Conservation (phyloP, 2,797 vertebrate genomes). For the Gastrophryne carolinensis region DNA sequence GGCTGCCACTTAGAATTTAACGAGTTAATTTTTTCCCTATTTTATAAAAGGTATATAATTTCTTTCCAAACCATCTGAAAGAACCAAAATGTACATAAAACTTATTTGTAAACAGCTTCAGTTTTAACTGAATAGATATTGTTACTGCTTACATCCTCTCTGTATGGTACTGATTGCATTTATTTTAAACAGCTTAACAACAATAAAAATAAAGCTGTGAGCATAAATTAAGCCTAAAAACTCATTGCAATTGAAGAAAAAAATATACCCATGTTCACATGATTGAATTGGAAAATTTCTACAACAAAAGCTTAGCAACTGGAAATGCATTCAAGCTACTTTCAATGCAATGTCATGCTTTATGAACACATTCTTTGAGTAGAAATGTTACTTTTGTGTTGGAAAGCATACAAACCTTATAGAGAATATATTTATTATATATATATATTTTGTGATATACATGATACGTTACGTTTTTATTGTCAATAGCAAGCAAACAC, state of each 20-base stretch:
- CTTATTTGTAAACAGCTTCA: constrained; percentile 24
- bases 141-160: constrained; percentile 37
- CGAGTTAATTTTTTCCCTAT: not conserved
- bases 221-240: constrained; percentile 41
- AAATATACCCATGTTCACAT: constrained; percentile 10
- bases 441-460: not conserved
- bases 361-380: not conserved
- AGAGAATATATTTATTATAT: too few relatives aligned
- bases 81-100: constrained; percentile 19
- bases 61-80: constrained; percentile 16
- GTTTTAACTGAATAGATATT: constrained; percentile 41
- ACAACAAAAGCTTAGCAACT: constrained; percentile 36
- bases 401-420: not conserved
- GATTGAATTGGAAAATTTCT: constrained; percentile 33
- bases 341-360: constrained; percentile 12
- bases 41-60: not conserved
- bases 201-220: constrained; percentile 46
- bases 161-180: constrained; percentile 46
- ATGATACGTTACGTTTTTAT: too few relatives aligned
- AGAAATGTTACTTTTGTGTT: not conserved
- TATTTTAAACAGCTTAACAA: constrained; percentile 45
- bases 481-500: too few relatives aligned
- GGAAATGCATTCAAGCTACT: constrained; percentile 27
- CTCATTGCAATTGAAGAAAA: constrained; percentile 7
- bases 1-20: not conserved